Base-by-base conservation (phyloP, 92 coral and sea anemone species). In the Epizoanthus rinbou region DNA sequence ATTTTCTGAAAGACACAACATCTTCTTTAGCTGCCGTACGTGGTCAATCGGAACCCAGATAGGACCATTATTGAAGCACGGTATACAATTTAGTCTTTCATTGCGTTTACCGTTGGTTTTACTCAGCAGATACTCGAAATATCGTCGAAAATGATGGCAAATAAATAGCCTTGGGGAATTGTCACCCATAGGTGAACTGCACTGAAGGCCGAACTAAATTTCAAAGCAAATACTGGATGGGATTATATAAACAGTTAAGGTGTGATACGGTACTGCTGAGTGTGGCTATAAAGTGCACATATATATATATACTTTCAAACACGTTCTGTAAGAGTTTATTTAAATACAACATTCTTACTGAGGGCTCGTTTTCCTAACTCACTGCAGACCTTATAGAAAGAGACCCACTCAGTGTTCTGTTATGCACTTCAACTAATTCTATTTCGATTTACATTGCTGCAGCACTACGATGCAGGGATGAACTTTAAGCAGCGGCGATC, bases 91-190 rank as follows among this genome's bases (percentile, higher is more conserved):
- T 3, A 16, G 3, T 33, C 17, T 35, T 33, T 6, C 21, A 33
- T 18, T n/a, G 23, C 11, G 54, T 50, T 50, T 50, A 50, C 15
- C 21, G 31, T 13, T 8, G 3, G 57, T 45, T 71, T 35, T 70
- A 43, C 13, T 71, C 21, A 23, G 50, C 25, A 35, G 50, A 50
- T 24, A 19, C 39, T 70, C 45, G 8, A 47, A 1, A 39, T 17
- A 3, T 70, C 16, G n/a, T 5, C 21, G 3, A 7, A 14, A 39
- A 43, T 6, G 28, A 43, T 70, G 21, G n/a, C 28, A 18, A 7
- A 75, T 58, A 11, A 76, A 76, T 19, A 9, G 69, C 81, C 81
- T 59, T 58, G 69, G 69, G 69, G 57, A 76, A 76, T 76, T 58
- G 54, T 37, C 50, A 74, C 39, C n/a, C 45, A 10, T 5, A 17